Evolutionary conservation across 2,113 vertebrate genomes (phyloP).

Genomic region (Channa maculata): DNA sequence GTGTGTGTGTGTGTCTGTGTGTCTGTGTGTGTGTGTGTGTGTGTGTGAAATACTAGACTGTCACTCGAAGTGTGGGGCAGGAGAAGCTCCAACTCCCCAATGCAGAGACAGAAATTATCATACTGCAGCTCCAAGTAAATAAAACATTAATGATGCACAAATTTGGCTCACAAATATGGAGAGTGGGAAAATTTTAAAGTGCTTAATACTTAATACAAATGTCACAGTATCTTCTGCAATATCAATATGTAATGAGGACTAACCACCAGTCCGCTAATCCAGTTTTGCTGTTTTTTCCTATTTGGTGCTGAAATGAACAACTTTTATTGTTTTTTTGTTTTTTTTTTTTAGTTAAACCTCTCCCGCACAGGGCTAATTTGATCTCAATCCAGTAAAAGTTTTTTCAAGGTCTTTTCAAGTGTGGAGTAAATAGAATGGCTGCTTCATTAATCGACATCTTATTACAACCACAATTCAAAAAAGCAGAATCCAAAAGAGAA

Average conservation of each 20-base stretch:
- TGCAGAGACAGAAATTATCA: slow-evolving; percentile 57
- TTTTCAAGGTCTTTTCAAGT: too few species aligned
- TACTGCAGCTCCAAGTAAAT: slow-evolving; percentile 65
- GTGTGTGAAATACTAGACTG: slow-evolving; percentile 30
- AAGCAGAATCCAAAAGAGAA: too few species aligned
- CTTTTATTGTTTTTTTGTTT: background rate
- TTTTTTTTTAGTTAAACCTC: background rate
- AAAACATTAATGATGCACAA: slow-evolving; percentile 75
- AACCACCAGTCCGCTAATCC: slow-evolving; percentile 62
- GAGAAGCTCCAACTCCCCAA: slow-evolving; percentile 39
- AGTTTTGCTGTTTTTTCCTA: background rate
- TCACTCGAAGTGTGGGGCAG: slow-evolving; percentile 54
- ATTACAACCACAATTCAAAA: too few species aligned
- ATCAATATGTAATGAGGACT: slow-evolving; percentile 77
- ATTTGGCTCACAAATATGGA: slow-evolving; percentile 64
- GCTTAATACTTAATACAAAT: slow-evolving; percentile 74
- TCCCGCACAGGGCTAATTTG: too few species aligned
- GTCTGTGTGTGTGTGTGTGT: slow-evolving; percentile 8
- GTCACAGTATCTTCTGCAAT: slow-evolving; percentile 62
- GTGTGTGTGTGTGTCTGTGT: background rate
- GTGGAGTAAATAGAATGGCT: too few species aligned
- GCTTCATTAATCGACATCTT: too few species aligned
- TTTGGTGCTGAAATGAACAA: background rate
- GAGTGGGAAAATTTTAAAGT: slow-evolving; percentile 65
- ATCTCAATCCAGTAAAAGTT: too few species aligned